Percentiles rank a stretch among this genome's conserved stretches.
These are phyloP conservation scores for Orthonychiurus folsomi DNA, from an alignment of 2,888 invertebrate species.

Conservation along the genomic window DNA sequence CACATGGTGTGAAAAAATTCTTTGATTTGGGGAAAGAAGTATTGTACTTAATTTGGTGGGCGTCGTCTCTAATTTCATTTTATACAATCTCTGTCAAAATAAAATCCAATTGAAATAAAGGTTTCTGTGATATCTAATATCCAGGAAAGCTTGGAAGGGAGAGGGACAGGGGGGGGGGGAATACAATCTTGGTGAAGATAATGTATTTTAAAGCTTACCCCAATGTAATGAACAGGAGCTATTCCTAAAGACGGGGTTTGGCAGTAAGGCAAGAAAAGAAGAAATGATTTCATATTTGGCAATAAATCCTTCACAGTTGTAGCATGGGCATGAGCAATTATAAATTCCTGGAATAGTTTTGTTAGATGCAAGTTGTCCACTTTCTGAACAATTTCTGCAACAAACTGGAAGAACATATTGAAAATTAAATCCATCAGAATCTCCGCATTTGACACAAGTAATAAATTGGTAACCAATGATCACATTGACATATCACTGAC, in stretches of 20 bases:
- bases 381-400: conserved; percentile 31
- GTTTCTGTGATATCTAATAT: no score
- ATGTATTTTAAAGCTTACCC: no score
- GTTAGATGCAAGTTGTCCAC: conserved; percentile 52
- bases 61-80: background rate
- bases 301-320: conserved; percentile 53
- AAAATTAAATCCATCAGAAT: no score
- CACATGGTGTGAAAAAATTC: conserved; percentile 53
- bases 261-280: conserved; percentile 33
- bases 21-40: conserved; percentile 71
- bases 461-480: no score
- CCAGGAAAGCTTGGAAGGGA: no score
- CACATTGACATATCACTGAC: no score
- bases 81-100: no score
- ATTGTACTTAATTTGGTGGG: conserved; percentile 48
- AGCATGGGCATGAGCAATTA: conserved; percentile 64
- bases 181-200: no score
- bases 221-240: no score
- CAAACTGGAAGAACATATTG: conserved; percentile 30
- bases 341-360: conserved; percentile 67
- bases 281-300: conserved; percentile 34
- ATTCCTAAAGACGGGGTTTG: conserved; percentile 18
- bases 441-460: no score
- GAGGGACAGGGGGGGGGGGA: no score
- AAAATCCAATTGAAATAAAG: no score